Evolutionary conservation across 2,113 vertebrate species (phyloP).

Genomic region (Balaeniceps rex): DNA sequence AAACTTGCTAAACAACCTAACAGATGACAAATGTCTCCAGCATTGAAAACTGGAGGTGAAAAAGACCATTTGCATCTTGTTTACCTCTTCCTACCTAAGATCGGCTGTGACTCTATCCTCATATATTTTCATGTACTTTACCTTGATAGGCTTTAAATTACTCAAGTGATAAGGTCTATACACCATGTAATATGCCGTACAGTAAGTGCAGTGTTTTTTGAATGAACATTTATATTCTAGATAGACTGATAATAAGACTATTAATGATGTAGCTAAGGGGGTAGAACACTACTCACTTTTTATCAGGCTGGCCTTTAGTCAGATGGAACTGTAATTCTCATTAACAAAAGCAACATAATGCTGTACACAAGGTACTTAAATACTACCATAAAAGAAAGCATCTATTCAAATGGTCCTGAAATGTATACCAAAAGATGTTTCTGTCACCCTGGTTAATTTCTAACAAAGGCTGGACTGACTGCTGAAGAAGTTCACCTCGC

Average conservation of each 20-base stretch:
- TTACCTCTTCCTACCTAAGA: not conserved
- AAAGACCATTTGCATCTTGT: not conserved
- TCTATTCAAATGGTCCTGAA: not conserved
- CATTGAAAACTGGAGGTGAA: slow-evolving; percentile 7
- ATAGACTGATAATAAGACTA: slow-evolving; percentile 14
- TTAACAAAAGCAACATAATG: not conserved
- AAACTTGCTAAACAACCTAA: not conserved
- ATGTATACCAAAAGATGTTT: not conserved
- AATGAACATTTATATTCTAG: not conserved
- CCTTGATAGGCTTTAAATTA: slow-evolving; percentile 10
- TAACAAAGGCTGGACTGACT: not conserved
- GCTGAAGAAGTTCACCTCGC: not conserved
- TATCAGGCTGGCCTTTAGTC: not conserved
- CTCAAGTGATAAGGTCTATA: not conserved
- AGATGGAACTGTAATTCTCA: not conserved
- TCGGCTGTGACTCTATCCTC: not conserved
- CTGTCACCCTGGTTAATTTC: not conserved
- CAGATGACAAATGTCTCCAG: not conserved
- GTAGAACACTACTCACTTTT: not conserved
- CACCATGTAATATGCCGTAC: not conserved
- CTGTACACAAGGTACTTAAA: not conserved
- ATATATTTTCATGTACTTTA: slow-evolving; percentile 11
- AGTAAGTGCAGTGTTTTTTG: slow-evolving; percentile 8
- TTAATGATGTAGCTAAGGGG: not conserved
- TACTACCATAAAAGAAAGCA: not conserved